Evolutionary conservation across 2,888 invertebrate genomes (phyloP).

Genomic region (Tipula helvola): DNA sequence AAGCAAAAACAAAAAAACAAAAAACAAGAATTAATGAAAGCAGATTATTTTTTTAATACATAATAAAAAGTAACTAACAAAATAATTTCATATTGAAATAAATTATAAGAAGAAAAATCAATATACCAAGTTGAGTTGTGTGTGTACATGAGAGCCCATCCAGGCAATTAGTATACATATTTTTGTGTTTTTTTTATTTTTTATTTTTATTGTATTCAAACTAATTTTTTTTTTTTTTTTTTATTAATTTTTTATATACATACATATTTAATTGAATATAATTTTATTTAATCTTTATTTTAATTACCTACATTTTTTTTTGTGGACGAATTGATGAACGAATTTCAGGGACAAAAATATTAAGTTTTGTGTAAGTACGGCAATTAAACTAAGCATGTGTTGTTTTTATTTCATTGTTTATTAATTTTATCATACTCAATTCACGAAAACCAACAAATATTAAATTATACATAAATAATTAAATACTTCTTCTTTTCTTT

Average conservation of each 20-base stretch:
- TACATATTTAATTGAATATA: neutral
- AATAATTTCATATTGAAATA: conserved; percentile 1
- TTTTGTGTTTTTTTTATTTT: neutral
- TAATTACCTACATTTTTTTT: neutral
- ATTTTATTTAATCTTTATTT: neutral
- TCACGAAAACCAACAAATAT: neutral
- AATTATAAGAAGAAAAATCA: neutral
- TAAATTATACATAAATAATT: neutral
- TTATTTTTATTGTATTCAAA: neutral
- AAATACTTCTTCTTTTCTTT: neutral
- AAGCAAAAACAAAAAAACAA: too few species aligned
- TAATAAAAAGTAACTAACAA: neutral
- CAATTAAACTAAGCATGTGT: neutral
- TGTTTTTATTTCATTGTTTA: neutral
- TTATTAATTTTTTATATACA: neutral
- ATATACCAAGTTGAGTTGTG: neutral
- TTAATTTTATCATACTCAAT: neutral
- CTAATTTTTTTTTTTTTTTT: neutral
- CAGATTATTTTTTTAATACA: neutral
- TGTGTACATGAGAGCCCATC: neutral
- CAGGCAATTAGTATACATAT: neutral
- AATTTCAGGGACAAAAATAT: neutral
- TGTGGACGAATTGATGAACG: neutral
- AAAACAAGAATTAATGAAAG: neutral
- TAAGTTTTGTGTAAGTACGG: neutral